phyloP scores from a whole-genome alignment of 2,113 vertebrate species.

The Hippocampus comes region DNA sequence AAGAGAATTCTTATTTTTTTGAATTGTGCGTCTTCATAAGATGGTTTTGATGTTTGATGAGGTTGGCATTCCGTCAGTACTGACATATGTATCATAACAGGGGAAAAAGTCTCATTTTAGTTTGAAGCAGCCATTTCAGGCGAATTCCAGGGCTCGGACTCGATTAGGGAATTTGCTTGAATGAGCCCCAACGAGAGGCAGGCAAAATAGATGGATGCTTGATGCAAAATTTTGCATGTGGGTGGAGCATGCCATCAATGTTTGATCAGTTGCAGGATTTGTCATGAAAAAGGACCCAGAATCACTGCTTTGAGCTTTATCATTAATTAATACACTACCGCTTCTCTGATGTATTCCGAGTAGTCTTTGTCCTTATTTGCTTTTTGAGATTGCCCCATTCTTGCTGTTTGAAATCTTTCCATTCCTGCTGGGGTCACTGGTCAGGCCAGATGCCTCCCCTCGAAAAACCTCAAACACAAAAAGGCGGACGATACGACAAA shows the following conservation, averaged over 20 bases:
- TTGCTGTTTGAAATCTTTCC: conserved; percentile 25
- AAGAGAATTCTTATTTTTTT: too few relatives aligned
- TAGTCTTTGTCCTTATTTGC: conserved; percentile 26
- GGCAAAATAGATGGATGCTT: too few relatives aligned
- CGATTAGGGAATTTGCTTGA: neutral
- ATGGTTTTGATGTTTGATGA: too few relatives aligned
- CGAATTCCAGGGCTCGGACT: neutral
- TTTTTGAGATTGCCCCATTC: conserved; percentile 15
- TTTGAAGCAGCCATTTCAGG: neutral
- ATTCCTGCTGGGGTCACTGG: conserved; percentile 16
- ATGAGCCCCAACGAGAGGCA: too few relatives aligned
- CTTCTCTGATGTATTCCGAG: neutral
- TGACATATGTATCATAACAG: neutral
- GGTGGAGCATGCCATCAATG: too few relatives aligned
- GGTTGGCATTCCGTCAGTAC: too few relatives aligned
- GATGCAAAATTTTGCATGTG: too few relatives aligned
- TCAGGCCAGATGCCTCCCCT: neutral
- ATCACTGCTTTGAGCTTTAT: too few relatives aligned
- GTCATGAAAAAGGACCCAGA: too few relatives aligned
- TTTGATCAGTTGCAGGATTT: too few relatives aligned
- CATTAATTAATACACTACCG: neutral
- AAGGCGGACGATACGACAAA: neutral
- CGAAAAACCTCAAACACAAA: neutral
- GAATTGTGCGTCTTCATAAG: too few relatives aligned
- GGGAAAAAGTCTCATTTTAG: neutral